Percentiles rank a stretch among this genome's conserved stretches.
Conservation (phyloP, 2,113 vertebrate genomes). For the Melanerpes formicivorus region DNA sequence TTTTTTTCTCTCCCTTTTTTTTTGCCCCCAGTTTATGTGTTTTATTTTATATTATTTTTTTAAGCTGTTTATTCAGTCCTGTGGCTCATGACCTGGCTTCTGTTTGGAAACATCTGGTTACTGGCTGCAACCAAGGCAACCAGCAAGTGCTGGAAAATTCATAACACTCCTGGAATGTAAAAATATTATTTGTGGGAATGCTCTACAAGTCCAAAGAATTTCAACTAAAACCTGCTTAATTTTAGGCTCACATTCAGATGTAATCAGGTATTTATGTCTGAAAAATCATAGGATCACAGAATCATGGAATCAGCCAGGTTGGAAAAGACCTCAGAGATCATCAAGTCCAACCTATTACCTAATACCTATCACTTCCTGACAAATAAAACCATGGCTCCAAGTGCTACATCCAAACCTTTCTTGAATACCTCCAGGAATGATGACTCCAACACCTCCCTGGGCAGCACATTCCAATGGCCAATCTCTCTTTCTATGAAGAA, state of each 20-base stretch:
- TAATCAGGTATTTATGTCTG: background rate
- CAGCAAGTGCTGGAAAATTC: conserved; percentile 34
- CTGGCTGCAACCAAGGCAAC: conserved; percentile 35
- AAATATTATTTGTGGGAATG: conserved; percentile 36
- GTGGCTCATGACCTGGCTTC: conserved; percentile 27
- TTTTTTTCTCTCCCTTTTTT: background rate
- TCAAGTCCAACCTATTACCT: no score
- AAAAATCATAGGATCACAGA: no score
- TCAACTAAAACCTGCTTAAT: background rate
- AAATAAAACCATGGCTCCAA: no score
- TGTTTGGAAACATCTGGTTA: conserved; percentile 62
- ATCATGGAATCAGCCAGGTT: no score
- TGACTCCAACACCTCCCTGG: no score
- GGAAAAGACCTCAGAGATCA: no score
- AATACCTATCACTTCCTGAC: no score
- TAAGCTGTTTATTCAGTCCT: conserved; percentile 11
- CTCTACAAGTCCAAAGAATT: background rate
- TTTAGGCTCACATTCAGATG: background rate
- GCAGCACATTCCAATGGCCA: no score
- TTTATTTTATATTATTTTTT: background rate
- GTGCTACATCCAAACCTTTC: no score
- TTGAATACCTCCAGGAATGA: no score
- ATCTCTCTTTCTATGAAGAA: no score
- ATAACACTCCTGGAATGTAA: conserved; percentile 44
- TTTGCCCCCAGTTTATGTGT: no score